Conservation (phyloP, 2,113 vertebrate species). For the Ovis canadensis region DNA sequence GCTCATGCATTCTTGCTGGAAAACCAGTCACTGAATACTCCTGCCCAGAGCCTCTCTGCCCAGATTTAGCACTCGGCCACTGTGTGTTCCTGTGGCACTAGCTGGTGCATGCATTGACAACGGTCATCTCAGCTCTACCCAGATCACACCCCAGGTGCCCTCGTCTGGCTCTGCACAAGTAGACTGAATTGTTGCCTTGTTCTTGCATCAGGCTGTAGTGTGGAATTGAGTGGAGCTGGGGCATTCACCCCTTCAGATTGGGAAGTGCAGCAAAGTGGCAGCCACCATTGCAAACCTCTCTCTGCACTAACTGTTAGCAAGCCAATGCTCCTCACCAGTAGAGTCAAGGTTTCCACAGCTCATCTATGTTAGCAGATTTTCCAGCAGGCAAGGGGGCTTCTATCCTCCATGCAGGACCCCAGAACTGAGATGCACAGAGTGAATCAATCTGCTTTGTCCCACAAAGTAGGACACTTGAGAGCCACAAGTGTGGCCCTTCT, state of each 20-base stretch:
- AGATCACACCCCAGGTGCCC: background rate
- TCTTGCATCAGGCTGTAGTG: background rate
- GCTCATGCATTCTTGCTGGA: background rate
- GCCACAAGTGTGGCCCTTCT: background rate
- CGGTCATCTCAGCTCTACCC: background rate
- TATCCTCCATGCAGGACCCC: background rate
- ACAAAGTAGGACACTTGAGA: background rate
- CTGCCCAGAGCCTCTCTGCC: background rate
- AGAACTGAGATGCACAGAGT: background rate
- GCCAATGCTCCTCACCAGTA: background rate
- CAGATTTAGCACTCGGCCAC: background rate
- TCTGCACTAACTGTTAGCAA: background rate
- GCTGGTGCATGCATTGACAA: background rate
- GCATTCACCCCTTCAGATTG: background rate
- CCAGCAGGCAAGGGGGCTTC: background rate
- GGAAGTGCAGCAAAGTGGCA: background rate
- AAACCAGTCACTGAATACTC: background rate
- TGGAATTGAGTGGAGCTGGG: background rate
- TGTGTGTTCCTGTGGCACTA: background rate
- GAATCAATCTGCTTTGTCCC: background rate
- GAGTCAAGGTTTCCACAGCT: background rate
- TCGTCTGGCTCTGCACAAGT: background rate
- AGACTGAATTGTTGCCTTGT: background rate
- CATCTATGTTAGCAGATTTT: background rate
- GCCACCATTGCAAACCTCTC: background rate